A percentile compares a stretch with the other conserved stretches of the same genome.
Conservation (phyloP, 2,888 invertebrate genomes). For the Drosophila diplacantha region DNA sequence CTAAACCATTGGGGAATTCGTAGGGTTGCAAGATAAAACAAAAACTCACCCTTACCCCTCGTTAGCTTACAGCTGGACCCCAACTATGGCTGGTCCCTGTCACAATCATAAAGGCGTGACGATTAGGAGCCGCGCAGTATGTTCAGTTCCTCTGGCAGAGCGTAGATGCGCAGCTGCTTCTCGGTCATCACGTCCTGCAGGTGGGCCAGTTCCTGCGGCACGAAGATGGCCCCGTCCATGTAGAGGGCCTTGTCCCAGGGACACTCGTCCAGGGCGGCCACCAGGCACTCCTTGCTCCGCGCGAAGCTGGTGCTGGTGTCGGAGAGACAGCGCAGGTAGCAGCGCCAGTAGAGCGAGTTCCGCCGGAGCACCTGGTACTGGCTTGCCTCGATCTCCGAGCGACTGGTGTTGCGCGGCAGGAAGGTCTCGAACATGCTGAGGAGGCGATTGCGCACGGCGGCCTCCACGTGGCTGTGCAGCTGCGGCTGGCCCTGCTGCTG, state of each 20-base stretch:
- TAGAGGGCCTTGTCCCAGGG: conserved; percentile 84
- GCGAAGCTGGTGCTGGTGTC: conserved; percentile 72
- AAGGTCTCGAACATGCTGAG: conserved; percentile 69
- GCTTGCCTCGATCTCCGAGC: conserved; percentile 38
- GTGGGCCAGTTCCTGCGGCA: conserved; percentile 82
- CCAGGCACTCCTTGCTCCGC: conserved; percentile 75
- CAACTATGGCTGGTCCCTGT: too few relatives aligned
- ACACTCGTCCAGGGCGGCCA: conserved; percentile 81
- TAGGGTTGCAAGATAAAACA: not conserved
- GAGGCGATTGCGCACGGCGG: conserved; percentile 69
- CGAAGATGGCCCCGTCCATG: conserved; percentile 82
- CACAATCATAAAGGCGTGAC: not conserved
- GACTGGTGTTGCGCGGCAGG: conserved; percentile 44
- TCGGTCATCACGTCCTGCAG: conserved; percentile 87
- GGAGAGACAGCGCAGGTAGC: conserved; percentile 81
- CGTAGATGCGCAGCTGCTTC: conserved; percentile 85
- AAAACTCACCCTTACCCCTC: not conserved
- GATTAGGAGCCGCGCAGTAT: conserved; percentile 78
- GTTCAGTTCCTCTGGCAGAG: conserved; percentile 86
- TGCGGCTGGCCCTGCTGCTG: not conserved
- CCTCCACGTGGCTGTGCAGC: conserved; percentile 25
- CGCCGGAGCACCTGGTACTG: conserved; percentile 61
- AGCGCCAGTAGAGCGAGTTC: conserved; percentile 81
- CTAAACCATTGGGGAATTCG: not conserved
- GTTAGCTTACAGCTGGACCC: not conserved